Evolutionary conservation across 2,888 invertebrate genomes (phyloP).

Genomic region (Dryadula phaetusa): DNA sequence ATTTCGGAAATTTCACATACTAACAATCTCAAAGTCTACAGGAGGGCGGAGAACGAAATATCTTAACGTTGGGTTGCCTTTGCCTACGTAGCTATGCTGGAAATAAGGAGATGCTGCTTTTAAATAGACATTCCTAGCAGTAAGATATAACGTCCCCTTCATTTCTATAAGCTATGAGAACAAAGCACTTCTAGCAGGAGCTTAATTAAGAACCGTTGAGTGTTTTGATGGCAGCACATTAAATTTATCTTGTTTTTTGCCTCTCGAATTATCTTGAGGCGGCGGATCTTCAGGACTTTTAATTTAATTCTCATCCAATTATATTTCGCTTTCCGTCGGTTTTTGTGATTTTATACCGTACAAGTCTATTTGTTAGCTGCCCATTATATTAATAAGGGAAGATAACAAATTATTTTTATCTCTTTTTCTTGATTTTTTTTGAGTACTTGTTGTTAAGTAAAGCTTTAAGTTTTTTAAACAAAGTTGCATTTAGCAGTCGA

Average conservation of each 20-base stretch:
- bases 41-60: too few relatives aligned
- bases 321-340: constrained; percentile 55
- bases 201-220: constrained; percentile 74
- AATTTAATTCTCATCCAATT: constrained; percentile 66
- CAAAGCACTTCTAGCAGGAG: constrained; percentile 65
- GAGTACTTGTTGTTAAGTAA: background rate
- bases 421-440: background rate
- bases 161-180: constrained; percentile 47
- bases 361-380: constrained; percentile 10
- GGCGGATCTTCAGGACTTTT: constrained; percentile 63
- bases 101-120: too few relatives aligned
- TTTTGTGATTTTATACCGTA: constrained; percentile 33
- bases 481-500: background rate
- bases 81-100: too few relatives aligned
- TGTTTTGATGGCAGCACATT: constrained; percentile 76
- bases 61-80: too few relatives aligned
- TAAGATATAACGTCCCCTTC: background rate
- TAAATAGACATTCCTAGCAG: background rate
- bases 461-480: background rate
- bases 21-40: too few relatives aligned
- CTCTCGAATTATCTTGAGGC: constrained; percentile 68
- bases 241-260: constrained; percentile 76
- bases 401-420: constrained; percentile 24
- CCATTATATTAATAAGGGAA: constrained; percentile 20
- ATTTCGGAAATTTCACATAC: too few relatives aligned